These are phyloP conservation scores for Lerista edwardsae DNA, from an alignment of 2,797 vertebrate species.

Conservation along the genomic window DNA sequence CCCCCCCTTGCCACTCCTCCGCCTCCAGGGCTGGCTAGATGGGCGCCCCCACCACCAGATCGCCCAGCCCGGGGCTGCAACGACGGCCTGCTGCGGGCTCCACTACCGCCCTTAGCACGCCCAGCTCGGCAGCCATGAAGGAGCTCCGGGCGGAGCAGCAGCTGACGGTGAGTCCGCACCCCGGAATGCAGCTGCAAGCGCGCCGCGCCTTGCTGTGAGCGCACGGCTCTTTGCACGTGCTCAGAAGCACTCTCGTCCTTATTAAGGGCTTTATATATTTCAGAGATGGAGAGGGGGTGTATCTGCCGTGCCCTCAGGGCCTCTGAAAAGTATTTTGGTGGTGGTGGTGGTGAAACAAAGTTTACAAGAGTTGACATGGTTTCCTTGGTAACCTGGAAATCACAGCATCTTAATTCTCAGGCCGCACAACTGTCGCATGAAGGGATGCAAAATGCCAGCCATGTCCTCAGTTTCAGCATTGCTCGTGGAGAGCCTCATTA, in stretches of 20 bases:
- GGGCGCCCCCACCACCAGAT: not conserved
- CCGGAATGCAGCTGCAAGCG: too few relatives aligned
- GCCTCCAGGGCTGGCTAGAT: rapidly evolving
- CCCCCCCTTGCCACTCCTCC: not conserved
- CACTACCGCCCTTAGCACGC: not conserved
- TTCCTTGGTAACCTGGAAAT: too few relatives aligned
- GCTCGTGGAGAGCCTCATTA: constrained; percentile 16
- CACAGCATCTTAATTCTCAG: not conserved
- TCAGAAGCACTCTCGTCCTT: too few relatives aligned
- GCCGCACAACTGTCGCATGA: not conserved
- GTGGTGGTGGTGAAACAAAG: too few relatives aligned
- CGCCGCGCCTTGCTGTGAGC: too few relatives aligned
- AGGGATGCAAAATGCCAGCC: not conserved
- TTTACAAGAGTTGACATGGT: too few relatives aligned
- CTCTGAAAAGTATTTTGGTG: too few relatives aligned
- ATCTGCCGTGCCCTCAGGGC: too few relatives aligned
- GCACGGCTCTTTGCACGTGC: not conserved
- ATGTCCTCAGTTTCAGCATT: not conserved
- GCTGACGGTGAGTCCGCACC: constrained; percentile 37
- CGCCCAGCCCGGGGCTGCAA: not conserved
- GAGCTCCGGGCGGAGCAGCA: constrained; percentile 56
- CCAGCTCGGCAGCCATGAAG: not conserved
- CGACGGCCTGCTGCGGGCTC: not conserved
- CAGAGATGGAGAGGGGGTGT: too few relatives aligned
- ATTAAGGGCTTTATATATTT: too few relatives aligned